phyloP scores from a whole-genome alignment of 2,888 invertebrate genomes.

The Eurois occulta region DNA sequence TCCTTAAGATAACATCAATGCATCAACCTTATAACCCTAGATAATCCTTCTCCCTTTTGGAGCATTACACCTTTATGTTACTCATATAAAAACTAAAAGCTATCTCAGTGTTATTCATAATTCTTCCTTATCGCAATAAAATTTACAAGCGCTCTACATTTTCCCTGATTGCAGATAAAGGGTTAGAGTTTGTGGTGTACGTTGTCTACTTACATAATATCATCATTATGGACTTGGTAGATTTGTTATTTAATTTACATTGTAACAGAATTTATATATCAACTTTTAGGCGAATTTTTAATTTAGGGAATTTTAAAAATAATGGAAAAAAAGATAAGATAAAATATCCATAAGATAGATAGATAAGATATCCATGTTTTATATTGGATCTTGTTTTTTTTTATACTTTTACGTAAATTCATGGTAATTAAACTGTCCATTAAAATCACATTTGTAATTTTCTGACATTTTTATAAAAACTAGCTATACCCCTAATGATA shows the following conservation, averaged over 20 bases:
- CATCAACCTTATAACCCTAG: not conserved
- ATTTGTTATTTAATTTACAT: not conserved
- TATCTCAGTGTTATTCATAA: conserved; percentile 9
- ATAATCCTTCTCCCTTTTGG: not conserved
- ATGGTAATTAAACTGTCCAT: not conserved
- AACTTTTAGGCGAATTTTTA: not conserved
- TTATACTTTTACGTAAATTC: not conserved
- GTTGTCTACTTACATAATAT: conserved; percentile 11
- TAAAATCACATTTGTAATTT: too few relatives aligned
- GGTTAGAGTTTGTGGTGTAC: not conserved
- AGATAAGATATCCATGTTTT: too few relatives aligned
- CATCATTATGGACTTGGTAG: not conserved
- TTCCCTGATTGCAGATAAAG: not conserved
- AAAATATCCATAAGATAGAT: too few relatives aligned
- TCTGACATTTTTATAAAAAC: not conserved
- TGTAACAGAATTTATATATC: not conserved
- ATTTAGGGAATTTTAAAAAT: too few relatives aligned
- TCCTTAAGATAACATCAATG: not conserved
- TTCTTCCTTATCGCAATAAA: conserved; percentile 13
- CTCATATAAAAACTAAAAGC: not conserved
- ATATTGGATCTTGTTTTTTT: not conserved
- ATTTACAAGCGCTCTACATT: conserved; percentile 21
- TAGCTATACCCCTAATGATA: not conserved
- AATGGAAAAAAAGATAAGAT: too few relatives aligned
- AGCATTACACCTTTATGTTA: not conserved